Base-by-base conservation (phyloP, 2,888 invertebrate species). In the Rapana venosa region DNA sequence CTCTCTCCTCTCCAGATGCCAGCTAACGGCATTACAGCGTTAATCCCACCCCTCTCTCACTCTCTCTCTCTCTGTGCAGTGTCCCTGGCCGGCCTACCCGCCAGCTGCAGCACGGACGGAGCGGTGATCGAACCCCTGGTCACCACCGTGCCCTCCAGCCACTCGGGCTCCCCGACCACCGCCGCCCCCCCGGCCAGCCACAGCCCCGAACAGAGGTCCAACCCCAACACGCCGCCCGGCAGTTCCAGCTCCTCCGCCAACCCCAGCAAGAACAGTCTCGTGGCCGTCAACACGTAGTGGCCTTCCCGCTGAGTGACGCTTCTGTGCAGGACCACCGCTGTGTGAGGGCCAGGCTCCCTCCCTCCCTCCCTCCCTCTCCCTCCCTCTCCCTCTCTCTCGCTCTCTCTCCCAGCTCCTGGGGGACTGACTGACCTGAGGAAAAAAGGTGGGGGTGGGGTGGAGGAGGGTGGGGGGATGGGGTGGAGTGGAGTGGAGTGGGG, bases 221-320 rank as follows among this genome's bases (percentile, higher is more conserved):
- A 89, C 61, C 88, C 94, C 35, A 92, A 92, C 77, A 93, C 93
- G 87, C 93, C 94, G 79, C 93, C 94, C 35, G 93, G 93, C 26
- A 92, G 92, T 58, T 47, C 13, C 70, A 90, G 90, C 79, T 90
- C 92, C 79, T 91, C 93, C 58, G 93, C 94, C 90, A 93, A 94
- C 26, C 94, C 93, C 36, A 93, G 93, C 88, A 93, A 94, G 79
- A 95, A 95, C 92, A 95, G 94, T 92, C 93, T 94, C 87, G 94
- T 94, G 32, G 93, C 93, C 47, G 94, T 95, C 0, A 94, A 94
- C 91, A 95, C 94, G 92, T 95, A 94, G 93, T 94, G 74, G 56
- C 90, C 90, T 88, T 70, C n/a, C n/a, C 0, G 74, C 32, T 11
- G 30, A 17, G 8, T 47, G 47, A 47, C 8, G 47, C 47, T 47